These are phyloP conservation scores for Aspidoscelis tigris DNA, from an alignment of 2,113 vertebrate species.

Conservation along the genomic window DNA sequence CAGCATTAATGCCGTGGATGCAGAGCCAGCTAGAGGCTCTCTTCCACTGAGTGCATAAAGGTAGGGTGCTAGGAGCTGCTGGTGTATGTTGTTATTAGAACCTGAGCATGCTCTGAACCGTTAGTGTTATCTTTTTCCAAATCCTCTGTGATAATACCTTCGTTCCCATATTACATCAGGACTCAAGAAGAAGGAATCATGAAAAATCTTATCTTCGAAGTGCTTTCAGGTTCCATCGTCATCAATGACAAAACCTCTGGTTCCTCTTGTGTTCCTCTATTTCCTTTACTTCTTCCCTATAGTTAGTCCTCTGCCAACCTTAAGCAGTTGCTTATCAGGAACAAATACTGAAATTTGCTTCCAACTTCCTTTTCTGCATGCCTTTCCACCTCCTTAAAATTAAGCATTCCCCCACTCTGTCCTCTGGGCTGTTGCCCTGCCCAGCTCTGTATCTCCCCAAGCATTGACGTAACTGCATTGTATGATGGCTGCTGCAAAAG, in stretches of 20 bases:
- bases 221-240: neutral
- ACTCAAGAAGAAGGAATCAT: neutral
- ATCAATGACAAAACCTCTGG: neutral
- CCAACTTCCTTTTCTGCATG: neutral
- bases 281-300: neutral
- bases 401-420: neutral
- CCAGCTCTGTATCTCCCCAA: neutral
- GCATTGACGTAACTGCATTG: slow-evolving; percentile 27
- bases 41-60: neutral
- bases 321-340: neutral
- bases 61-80: neutral
- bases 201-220: neutral
- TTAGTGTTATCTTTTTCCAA: neutral
- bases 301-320: neutral
- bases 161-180: neutral
- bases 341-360: neutral
- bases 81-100: neutral
- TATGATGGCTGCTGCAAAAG: slow-evolving; percentile 20
- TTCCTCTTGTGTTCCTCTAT: neutral
- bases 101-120: neutral
- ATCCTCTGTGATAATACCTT: neutral
- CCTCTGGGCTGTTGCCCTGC: slow-evolving; percentile 4
- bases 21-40: neutral
- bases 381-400: neutral
- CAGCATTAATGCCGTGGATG: neutral